Percentiles rank a stretch among this genome's conserved stretches.
Conservation (phyloP, 2,797 vertebrate genomes). For the Smutsia gigantea region DNA sequence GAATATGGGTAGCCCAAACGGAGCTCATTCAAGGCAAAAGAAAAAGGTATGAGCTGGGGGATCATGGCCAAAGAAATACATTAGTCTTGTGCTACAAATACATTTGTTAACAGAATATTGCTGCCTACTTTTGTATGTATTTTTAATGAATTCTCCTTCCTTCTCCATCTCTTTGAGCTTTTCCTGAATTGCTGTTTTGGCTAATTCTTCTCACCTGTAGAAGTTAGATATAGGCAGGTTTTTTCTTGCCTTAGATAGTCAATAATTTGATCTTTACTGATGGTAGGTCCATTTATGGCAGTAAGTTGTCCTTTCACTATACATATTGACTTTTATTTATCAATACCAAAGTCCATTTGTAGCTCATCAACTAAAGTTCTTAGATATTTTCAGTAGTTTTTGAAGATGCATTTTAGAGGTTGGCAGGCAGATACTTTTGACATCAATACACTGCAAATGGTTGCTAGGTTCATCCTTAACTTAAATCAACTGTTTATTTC, state of each 20-base stretch:
- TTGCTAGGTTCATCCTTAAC: conserved; percentile 39
- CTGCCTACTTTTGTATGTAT: background rate
- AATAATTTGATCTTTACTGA: conserved; percentile 80
- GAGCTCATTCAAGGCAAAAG: background rate
- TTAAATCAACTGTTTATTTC: conserved; percentile 63
- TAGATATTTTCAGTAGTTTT: conserved; percentile 74
- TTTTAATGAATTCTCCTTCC: conserved; percentile 45
- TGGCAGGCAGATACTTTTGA: conserved; percentile 63
- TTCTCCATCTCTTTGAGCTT: conserved; percentile 28
- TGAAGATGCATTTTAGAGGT: conserved; percentile 71
- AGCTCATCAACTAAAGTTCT: conserved; percentile 78
- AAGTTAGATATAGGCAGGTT: conserved; percentile 63
- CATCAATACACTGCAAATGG: conserved; percentile 60
- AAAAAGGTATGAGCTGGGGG: background rate
- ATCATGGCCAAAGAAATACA: background rate
- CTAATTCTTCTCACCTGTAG: conserved; percentile 75
- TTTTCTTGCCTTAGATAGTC: conserved; percentile 66
- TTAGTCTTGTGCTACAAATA: background rate
- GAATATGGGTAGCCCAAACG: background rate
- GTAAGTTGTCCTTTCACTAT: conserved; percentile 75
- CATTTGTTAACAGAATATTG: background rate
- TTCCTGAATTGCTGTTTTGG: conserved; percentile 61
- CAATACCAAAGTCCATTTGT: conserved; percentile 80
- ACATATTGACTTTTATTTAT: conserved; percentile 78
- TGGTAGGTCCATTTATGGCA: conserved; percentile 77